Percentiles rank a stretch among this genome's conserved stretches.
phyloP scores from a whole-genome alignment of 1,140 invertebrate genomes.

The Leptinotarsa lineolata region DNA sequence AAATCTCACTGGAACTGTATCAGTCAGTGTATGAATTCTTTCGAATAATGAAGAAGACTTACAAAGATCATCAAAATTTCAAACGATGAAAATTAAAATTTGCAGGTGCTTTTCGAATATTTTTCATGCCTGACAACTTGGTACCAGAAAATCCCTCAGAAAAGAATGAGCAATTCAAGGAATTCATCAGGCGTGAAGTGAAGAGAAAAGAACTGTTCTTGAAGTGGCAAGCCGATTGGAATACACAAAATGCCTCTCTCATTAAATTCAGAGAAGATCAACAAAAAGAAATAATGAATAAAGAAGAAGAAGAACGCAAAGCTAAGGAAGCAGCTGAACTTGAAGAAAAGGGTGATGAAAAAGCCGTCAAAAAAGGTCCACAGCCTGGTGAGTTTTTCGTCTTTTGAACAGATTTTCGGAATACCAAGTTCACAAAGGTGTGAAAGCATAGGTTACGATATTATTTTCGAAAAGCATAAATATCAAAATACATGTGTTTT shows the following conservation, averaged over 20 bases:
- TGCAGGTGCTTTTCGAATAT: slow-evolving; percentile 37
- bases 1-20: too few species aligned
- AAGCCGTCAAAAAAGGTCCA: slow-evolving; percentile 25
- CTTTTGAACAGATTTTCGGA: not conserved
- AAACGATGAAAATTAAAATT: too few species aligned
- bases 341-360: slow-evolving; percentile 28
- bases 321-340: slow-evolving; percentile 28
- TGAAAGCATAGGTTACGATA: too few species aligned
- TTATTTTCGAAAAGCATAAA: too few species aligned
- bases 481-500: too few species aligned
- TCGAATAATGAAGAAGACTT: too few species aligned
- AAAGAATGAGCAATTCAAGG: slow-evolving; percentile 22
- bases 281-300: slow-evolving; percentile 33
- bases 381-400: slow-evolving; percentile 32
- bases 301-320: slow-evolving; percentile 33
- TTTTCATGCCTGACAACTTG: slow-evolving; percentile 30
- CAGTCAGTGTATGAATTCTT: too few species aligned
- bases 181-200: slow-evolving; percentile 40
- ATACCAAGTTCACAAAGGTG: too few species aligned
- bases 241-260: slow-evolving; percentile 24
- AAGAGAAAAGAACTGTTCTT: slow-evolving; percentile 43
- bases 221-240: slow-evolving; percentile 46
- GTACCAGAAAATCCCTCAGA: not conserved
- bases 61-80: too few species aligned
- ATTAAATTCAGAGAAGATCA: slow-evolving; percentile 33